Conservation (phyloP, 2,113 vertebrate species). For the Scolopax mira region DNA sequence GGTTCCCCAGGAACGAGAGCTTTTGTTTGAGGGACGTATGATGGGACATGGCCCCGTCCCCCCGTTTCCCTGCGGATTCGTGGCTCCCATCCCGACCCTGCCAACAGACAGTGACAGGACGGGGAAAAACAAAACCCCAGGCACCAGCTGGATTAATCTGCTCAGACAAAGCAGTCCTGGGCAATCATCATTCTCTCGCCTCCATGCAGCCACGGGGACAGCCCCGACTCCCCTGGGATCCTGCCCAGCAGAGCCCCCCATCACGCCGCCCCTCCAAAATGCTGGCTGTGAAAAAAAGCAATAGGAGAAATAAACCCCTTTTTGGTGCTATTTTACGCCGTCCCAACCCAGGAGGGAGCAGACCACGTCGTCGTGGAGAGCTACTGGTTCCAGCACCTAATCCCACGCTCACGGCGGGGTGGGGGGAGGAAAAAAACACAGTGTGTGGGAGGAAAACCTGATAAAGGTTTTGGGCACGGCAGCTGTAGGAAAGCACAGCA, state of each 20-base stretch:
- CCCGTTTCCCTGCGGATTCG: background rate
- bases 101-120: background rate
- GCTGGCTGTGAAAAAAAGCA: background rate
- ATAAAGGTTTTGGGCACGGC: background rate
- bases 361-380: background rate
- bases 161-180: background rate
- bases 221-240: fast-evolving
- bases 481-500: background rate
- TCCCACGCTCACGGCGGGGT: fast-evolving
- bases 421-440: too few species aligned
- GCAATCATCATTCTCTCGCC: background rate
- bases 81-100: background rate
- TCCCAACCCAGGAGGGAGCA: background rate
- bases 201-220: background rate
- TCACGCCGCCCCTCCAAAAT: fast-evolving
- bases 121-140: background rate
- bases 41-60: background rate
- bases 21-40: background rate
- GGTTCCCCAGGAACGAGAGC: background rate
- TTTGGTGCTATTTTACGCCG: background rate
- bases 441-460: fast-evolving
- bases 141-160: background rate
- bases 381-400: background rate
- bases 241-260: background rate
- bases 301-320: background rate